These are phyloP conservation scores for Cyrtorhinus lividipennis DNA, from an alignment of 1,140 invertebrate genomes.

Conservation along the genomic window DNA sequence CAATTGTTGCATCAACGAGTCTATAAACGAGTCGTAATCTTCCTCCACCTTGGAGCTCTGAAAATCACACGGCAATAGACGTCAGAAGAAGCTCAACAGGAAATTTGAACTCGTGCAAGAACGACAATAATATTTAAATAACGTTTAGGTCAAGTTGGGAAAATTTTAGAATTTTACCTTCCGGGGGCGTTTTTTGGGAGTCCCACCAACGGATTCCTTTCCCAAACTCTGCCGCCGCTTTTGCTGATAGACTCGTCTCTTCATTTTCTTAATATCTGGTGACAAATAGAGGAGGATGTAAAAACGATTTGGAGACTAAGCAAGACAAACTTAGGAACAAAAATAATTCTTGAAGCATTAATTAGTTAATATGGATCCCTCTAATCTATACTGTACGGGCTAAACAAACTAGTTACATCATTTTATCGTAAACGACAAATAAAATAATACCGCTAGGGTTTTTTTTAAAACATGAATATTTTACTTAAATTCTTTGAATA, in stretches of 20 bases:
- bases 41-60: slow-evolving; percentile 66
- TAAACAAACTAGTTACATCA: too few relatives aligned
- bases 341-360: too few relatives aligned
- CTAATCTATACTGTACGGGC: too few relatives aligned
- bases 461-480: too few relatives aligned
- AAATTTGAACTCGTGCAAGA: not conserved
- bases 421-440: too few relatives aligned
- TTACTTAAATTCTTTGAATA: too few relatives aligned
- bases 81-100: not conserved
- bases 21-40: slow-evolving; percentile 81
- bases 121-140: not conserved
- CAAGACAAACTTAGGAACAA: too few relatives aligned
- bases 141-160: too few relatives aligned
- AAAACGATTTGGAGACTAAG: too few relatives aligned
- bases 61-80: slow-evolving; percentile 7
- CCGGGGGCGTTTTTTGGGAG: slow-evolving; percentile 60
- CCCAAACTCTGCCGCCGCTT: slow-evolving; percentile 55
- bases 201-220: slow-evolving; percentile 36
- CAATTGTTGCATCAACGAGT: slow-evolving; percentile 71
- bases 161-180: too few relatives aligned
- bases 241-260: slow-evolving; percentile 67
- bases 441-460: too few relatives aligned
- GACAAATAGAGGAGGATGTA: not conserved
- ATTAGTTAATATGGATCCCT: too few relatives aligned
- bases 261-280: slow-evolving; percentile 42